phyloP scores from a whole-genome alignment of 1,140 invertebrate genomes.

The Heliothis virescens region DNA sequence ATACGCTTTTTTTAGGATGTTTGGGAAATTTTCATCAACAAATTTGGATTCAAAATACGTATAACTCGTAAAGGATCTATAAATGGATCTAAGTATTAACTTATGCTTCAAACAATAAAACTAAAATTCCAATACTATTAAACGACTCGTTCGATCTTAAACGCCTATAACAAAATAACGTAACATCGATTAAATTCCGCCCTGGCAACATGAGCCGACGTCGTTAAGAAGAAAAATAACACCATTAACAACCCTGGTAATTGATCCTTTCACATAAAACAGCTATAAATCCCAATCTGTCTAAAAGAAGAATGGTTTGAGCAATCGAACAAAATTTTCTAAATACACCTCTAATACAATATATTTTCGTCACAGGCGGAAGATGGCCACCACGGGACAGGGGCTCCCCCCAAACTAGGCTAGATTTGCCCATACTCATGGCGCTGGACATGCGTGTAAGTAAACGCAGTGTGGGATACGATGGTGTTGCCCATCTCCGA shows the following conservation, averaged over 20 bases:
- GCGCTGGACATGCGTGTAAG: too few relatives aligned
- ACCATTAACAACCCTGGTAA: slow-evolving; percentile 3
- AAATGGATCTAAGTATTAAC: too few relatives aligned
- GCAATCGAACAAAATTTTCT: not conserved
- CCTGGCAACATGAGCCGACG: slow-evolving; percentile 10
- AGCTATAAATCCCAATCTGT: slow-evolving; percentile 12
- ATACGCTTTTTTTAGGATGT: too few relatives aligned
- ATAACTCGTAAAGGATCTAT: too few relatives aligned
- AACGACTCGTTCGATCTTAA: not conserved
- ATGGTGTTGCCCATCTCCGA: too few relatives aligned
- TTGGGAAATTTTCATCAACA: not conserved
- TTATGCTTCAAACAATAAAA: too few relatives aligned
- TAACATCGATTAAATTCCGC: not conserved
- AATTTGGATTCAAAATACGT: not conserved
- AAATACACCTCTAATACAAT: too few relatives aligned
- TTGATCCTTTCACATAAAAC: slow-evolving; percentile 28
- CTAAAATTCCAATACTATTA: not conserved
- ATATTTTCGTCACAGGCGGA: too few relatives aligned
- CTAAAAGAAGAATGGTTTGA: not conserved
- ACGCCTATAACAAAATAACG: slow-evolving; percentile 5
- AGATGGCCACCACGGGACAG: too few relatives aligned
- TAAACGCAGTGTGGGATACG: too few relatives aligned
- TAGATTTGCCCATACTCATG: too few relatives aligned
- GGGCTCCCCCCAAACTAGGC: too few relatives aligned
- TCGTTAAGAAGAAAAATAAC: slow-evolving; percentile 33